These are phyloP conservation scores for Indri indri DNA, from an alignment of 2,113 vertebrate species.

Conservation along the genomic window DNA sequence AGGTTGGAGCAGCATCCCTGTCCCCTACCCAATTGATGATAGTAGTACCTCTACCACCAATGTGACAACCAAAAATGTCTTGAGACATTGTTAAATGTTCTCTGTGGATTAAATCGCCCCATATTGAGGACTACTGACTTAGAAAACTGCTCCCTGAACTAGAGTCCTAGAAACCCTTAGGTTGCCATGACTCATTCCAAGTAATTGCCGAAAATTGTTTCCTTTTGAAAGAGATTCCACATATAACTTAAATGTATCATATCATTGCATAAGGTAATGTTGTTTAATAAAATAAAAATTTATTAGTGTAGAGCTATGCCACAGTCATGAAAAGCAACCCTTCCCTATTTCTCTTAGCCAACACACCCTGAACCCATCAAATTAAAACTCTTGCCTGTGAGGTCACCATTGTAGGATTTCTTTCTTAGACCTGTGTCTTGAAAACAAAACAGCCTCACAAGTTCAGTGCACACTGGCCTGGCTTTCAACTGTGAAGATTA, in stretches of 20 bases:
- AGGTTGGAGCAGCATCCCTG: background rate
- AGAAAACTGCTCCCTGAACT: background rate
- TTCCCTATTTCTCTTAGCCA: background rate
- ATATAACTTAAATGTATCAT: background rate
- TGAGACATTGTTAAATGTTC: background rate
- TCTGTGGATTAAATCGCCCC: background rate
- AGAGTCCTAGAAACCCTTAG: background rate
- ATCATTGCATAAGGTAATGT: background rate
- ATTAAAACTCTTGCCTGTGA: background rate
- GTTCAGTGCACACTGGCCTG: background rate
- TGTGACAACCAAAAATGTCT: background rate
- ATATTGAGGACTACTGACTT: background rate
- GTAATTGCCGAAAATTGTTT: background rate
- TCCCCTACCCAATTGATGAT: background rate
- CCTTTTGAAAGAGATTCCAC: background rate
- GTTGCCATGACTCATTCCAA: background rate
- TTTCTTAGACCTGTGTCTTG: background rate
- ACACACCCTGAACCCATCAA: background rate
- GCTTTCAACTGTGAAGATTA: background rate
- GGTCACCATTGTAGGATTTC: background rate
- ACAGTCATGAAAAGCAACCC: background rate
- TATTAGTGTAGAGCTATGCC: background rate
- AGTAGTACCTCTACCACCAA: background rate
- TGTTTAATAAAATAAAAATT: background rate
- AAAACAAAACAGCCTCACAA: conserved; percentile 7